phyloP scores from a whole-genome alignment of 2,113 vertebrate species.

The Phalacrocorax pelagicus region DNA sequence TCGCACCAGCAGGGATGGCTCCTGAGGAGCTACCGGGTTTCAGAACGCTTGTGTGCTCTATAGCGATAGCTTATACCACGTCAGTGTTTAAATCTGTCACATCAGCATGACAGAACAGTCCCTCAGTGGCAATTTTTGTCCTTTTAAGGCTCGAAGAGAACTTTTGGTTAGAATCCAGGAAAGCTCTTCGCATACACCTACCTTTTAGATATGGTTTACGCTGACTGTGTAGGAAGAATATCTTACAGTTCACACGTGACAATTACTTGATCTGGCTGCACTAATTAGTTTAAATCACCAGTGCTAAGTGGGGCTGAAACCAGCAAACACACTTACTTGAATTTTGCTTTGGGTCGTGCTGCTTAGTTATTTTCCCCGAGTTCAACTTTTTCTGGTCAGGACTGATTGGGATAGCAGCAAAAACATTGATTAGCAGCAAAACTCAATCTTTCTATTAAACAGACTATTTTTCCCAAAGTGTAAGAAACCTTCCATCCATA shows the following conservation, averaged over 20 bases:
- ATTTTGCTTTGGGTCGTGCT: neutral
- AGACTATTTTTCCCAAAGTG: neutral
- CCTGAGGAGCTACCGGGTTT: neutral
- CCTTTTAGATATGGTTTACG: accelerated
- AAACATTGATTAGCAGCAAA: neutral
- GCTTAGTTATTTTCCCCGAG: neutral
- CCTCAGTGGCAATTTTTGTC: neutral
- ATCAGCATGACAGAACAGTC: neutral
- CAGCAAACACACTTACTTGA: neutral
- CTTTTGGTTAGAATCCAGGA: neutral
- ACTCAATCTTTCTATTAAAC: neutral
- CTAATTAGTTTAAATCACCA: neutral
- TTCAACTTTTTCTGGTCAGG: neutral
- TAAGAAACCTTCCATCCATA: neutral
- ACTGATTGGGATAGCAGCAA: neutral
- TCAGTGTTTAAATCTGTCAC: neutral
- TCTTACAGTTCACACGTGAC: neutral
- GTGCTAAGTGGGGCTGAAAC: neutral
- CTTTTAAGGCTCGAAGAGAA: neutral
- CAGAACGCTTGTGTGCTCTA: neutral
- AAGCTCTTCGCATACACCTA: neutral
- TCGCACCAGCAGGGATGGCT: neutral
- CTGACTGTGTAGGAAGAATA: neutral
- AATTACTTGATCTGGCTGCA: neutral
- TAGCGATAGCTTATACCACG: neutral